These are phyloP conservation scores for Lithophane socia DNA, from an alignment of 2,888 invertebrate species.

Conservation along the genomic window DNA sequence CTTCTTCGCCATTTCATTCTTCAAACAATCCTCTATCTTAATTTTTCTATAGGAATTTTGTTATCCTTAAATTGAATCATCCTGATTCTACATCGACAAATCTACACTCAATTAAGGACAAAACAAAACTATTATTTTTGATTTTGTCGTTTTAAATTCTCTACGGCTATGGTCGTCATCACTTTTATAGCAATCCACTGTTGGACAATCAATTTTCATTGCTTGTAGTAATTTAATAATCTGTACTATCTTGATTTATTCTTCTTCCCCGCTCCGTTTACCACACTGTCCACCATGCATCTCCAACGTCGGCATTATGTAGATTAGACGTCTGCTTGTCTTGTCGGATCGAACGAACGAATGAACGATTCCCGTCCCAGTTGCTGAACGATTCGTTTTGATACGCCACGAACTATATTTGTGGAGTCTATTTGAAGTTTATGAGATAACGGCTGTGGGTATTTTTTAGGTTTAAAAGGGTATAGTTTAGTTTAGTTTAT, in stretches of 20 bases:
- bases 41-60: no score
- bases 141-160: no score
- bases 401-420: constrained; percentile 54
- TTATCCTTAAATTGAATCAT: no score
- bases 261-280: constrained; percentile 21
- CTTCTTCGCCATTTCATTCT: background rate
- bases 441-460: constrained; percentile 22
- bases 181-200: no score
- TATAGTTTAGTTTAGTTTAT: background rate
- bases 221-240: no score
- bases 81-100: no score
- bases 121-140: no score
- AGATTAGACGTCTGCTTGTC: constrained; percentile 85
- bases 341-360: constrained; percentile 79
- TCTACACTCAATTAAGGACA: no score
- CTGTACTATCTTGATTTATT: no score
- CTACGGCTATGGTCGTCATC: no score
- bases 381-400: constrained; percentile 61
- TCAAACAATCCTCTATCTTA: no score
- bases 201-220: no score
- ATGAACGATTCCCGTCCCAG: constrained; percentile 61
- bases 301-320: constrained; percentile 81
- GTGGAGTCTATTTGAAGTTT: constrained; percentile 57
- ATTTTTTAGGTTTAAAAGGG: constrained; percentile 2
- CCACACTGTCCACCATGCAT: constrained; percentile 20